Percentiles rank a stretch among this genome's conserved stretches.
Conservation (phyloP, 1,140 invertebrate species). For the Oryctes rhinoceros region DNA sequence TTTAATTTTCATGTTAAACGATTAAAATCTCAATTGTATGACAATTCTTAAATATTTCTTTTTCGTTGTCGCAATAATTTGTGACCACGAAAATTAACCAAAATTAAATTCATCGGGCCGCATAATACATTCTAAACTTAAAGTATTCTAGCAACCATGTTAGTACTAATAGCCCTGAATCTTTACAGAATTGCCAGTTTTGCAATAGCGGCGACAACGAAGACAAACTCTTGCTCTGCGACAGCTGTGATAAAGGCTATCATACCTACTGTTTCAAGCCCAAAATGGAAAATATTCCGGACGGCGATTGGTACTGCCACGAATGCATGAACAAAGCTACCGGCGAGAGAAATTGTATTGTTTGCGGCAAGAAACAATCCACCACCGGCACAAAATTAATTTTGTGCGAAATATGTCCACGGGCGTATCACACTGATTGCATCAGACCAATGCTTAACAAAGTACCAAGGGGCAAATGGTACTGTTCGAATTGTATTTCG, state of each 20-base stretch:
- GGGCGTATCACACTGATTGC: slow-evolving; percentile 92
- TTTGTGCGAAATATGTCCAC: slow-evolving; percentile 87
- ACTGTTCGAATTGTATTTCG: slow-evolving; percentile 81
- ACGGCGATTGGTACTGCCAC: slow-evolving; percentile 97
- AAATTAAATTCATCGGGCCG: not conserved
- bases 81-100: not conserved
- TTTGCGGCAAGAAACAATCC: slow-evolving; percentile 81
- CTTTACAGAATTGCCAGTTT: slow-evolving; percentile 93
- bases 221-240: slow-evolving; percentile 92
- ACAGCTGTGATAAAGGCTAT: slow-evolving; percentile 97
- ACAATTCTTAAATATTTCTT: too few species aligned
- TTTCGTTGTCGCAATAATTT: too few species aligned
- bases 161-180: not conserved
- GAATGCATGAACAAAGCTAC: slow-evolving; percentile 97
- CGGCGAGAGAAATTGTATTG: slow-evolving; percentile 85
- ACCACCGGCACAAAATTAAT: slow-evolving; percentile 74
- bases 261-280: slow-evolving; percentile 99
- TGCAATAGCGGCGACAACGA: slow-evolving; percentile 96
- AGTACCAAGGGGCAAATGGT: slow-evolving; percentile 87
- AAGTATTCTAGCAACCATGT: not conserved
- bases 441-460: slow-evolving; percentile 87
- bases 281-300: slow-evolving; percentile 94
- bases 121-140: slow-evolving; percentile 7
- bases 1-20: too few species aligned
- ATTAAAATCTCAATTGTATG: too few species aligned